These are phyloP conservation scores for Semibalanus balanoides DNA, from an alignment of 1,140 invertebrate genomes.

Conservation along the genomic window DNA sequence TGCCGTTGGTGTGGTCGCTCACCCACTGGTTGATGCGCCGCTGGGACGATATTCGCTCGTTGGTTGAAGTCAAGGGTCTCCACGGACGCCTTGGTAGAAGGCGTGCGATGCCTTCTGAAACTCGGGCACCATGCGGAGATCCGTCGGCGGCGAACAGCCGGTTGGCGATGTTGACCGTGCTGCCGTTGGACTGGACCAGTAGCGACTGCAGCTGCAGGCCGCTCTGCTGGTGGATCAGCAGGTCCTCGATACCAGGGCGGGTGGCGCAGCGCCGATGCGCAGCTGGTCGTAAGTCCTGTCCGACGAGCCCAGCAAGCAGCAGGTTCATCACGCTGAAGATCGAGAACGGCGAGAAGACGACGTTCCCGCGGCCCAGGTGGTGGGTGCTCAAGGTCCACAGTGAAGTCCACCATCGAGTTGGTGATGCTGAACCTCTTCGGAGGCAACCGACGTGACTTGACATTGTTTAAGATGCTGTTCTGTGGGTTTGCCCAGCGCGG, in stretches of 20 bases:
- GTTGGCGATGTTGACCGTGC: background rate
- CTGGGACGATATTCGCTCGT: slow-evolving; percentile 22
- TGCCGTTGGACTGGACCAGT: background rate
- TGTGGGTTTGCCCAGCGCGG: no score
- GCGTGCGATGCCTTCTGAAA: background rate
- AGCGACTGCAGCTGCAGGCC: background rate
- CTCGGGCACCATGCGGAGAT: background rate
- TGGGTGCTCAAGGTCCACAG: background rate
- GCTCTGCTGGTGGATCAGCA: slow-evolving; percentile 9
- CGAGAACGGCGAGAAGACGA: slow-evolving; percentile 64
- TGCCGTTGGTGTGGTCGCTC: slow-evolving; percentile 50
- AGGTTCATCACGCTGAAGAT: slow-evolving; percentile 56
- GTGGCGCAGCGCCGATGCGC: slow-evolving; percentile 17
- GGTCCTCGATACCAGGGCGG: slow-evolving; percentile 10
- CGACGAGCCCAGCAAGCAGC: slow-evolving; percentile 32
- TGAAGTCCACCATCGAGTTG: background rate
- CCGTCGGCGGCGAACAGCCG: background rate
- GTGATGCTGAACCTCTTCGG: background rate
- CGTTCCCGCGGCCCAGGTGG: slow-evolving; percentile 32
- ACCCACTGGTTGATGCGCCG: slow-evolving; percentile 52
- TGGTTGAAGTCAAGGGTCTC: slow-evolving; percentile 39
- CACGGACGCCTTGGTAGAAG: slow-evolving; percentile 13
- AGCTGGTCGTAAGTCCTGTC: slow-evolving; percentile 24
- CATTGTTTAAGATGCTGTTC: no score
- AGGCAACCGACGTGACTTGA: no score